Conservation (phyloP, 2,888 invertebrate genomes). For the Cosmia pyralina region DNA sequence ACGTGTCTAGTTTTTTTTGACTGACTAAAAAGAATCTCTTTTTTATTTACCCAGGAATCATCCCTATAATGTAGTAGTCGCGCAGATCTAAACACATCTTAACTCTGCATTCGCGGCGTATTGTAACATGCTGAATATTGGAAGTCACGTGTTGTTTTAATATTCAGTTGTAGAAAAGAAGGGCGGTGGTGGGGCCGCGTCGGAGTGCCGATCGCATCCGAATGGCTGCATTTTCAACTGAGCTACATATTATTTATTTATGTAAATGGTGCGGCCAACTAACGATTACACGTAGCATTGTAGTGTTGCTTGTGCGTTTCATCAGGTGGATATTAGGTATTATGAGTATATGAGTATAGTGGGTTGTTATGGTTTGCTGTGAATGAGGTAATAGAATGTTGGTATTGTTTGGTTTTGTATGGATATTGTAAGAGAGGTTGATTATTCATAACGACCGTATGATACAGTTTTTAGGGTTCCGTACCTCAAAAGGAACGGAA, state of each 20-base stretch:
- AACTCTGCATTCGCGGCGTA: conserved; percentile 59
- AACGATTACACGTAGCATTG: conserved; percentile 54
- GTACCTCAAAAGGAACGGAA: no score
- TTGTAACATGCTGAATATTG: conserved; percentile 70
- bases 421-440: neutral
- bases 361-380: conserved; percentile 5
- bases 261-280: conserved; percentile 50
- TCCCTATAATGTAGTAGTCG: neutral
- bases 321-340: conserved; percentile 50
- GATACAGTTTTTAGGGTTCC: no score
- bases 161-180: conserved; percentile 69
- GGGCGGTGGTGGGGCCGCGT: conserved; percentile 48
- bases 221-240: conserved; percentile 61
- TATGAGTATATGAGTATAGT: conserved; percentile 16
- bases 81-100: conserved; percentile 36
- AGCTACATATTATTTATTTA: conserved; percentile 64
- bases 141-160: conserved; percentile 70
- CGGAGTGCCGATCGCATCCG: conserved; percentile 58
- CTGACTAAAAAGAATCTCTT: no score
- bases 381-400: conserved; percentile 4
- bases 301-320: conserved; percentile 44
- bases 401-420: neutral
- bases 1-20: no score
- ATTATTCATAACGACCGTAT: neutral
- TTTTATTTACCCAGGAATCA: no score